Evolutionary conservation across 2,797 vertebrate species (phyloP).

Genomic region (Sebastes kiyomatsui): DNA sequence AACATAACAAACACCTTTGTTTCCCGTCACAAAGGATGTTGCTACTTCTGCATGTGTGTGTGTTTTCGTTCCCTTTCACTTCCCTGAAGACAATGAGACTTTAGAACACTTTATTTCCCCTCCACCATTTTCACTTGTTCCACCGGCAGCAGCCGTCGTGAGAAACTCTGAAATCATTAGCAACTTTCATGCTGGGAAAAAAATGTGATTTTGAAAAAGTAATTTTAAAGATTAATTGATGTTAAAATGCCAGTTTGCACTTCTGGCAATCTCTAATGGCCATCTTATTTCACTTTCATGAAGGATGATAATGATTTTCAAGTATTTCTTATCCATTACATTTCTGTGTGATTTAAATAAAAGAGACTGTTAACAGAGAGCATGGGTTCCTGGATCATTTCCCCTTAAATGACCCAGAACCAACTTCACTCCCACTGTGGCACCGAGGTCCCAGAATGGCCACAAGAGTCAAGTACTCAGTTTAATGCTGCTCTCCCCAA

Average conservation of each 20-base stretch:
- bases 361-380: constrained; percentile 22
- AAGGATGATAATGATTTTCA: constrained; percentile 31
- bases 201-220: constrained; percentile 21
- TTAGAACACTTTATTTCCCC: neutral
- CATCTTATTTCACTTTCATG: constrained; percentile 32
- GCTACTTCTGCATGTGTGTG: neutral
- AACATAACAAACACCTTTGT: neutral
- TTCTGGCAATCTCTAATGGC: constrained; percentile 37
- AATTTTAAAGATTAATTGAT: constrained; percentile 46
- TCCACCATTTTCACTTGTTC: neutral
- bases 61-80: constrained; percentile 1
- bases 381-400: constrained; percentile 31
- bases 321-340: constrained; percentile 29
- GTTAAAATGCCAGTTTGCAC: constrained; percentile 27
- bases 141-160: neutral
- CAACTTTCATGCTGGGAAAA: neutral
- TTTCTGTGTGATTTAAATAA: constrained; percentile 43
- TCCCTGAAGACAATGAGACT: neutral
- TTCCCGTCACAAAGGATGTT: neutral
- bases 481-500: constrained; percentile 46
- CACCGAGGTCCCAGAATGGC: constrained; percentile 26
- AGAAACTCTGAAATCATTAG: constrained; percentile 1
- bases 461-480: neutral
- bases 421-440: constrained; percentile 28
- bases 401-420: constrained; percentile 58